A percentile compares a stretch with the other conserved stretches of the same genome.
These are phyloP conservation scores for Amphilophus citrinellus DNA, from an alignment of 2,113 vertebrate genomes.

Conservation along the genomic window DNA sequence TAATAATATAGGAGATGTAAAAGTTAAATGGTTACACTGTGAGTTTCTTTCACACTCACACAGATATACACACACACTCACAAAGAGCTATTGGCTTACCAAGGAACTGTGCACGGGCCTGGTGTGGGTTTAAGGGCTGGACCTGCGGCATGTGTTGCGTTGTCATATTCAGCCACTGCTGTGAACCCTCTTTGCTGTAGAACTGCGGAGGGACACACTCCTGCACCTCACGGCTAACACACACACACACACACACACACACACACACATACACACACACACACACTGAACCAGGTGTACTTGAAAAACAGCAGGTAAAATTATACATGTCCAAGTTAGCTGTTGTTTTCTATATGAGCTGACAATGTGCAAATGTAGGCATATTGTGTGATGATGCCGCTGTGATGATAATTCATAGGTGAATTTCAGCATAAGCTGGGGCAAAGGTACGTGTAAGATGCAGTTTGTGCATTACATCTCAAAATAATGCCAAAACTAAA, in stretches of 20 bases:
- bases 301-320: not conserved
- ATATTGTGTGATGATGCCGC: too few species aligned
- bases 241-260: constrained; percentile 12
- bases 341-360: not conserved
- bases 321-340: not conserved
- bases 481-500: too few species aligned
- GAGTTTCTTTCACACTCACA: not conserved
- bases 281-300: not conserved
- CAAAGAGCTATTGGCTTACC: constrained; percentile 78
- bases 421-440: not conserved
- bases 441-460: too few species aligned
- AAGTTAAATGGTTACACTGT: not conserved
- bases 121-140: constrained; percentile 91
- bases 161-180: constrained; percentile 89
- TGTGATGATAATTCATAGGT: not conserved
- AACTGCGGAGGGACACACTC: constrained; percentile 90
- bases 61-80: not conserved
- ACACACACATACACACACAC: constrained; percentile 15
- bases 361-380: not conserved
- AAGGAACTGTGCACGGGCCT: constrained; percentile 94
- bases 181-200: constrained; percentile 81
- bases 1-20: not conserved
- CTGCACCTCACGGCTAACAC: constrained; percentile 87
- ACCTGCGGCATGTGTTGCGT: constrained; percentile 90
- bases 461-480: too few species aligned